These are phyloP conservation scores for Ypsolopha scabrella DNA, from an alignment of 2,888 invertebrate species.

Conservation along the genomic window DNA sequence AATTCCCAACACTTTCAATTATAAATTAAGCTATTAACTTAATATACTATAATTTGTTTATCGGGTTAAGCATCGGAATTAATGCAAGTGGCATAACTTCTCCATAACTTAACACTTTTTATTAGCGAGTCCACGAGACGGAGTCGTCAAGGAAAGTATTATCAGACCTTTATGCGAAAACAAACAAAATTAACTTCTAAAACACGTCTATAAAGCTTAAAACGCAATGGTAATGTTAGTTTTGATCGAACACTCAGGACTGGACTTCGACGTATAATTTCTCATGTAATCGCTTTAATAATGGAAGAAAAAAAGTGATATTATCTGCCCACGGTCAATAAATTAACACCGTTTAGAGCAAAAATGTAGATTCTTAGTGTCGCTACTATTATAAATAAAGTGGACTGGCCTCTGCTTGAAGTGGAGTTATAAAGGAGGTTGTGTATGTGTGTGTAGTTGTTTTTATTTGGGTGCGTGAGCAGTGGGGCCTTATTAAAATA, in stretches of 20 bases:
- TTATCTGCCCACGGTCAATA: slow-evolving; percentile 71
- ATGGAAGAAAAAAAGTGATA: slow-evolving; percentile 68
- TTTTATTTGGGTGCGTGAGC: slow-evolving; percentile 69
- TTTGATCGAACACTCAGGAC: slow-evolving; percentile 41
- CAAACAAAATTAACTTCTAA: slow-evolving; percentile 25
- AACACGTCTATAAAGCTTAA: slow-evolving; percentile 18
- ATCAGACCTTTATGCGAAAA: slow-evolving; percentile 21
- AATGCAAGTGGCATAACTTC: slow-evolving; percentile 68
- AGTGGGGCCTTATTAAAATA: slow-evolving; percentile 69
- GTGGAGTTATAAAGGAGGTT: slow-evolving; percentile 40
- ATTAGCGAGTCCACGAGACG: slow-evolving; percentile 64
- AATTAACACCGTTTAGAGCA: slow-evolving; percentile 71
- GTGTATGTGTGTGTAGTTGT: slow-evolving; percentile 33
- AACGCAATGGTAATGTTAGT: slow-evolving; percentile 14
- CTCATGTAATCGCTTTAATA: slow-evolving; percentile 70
- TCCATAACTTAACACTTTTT: slow-evolving; percentile 68
- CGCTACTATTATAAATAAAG: slow-evolving; percentile 68
- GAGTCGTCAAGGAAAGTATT: slow-evolving; percentile 60
- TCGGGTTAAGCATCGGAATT: slow-evolving; percentile 69
- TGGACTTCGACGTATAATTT: slow-evolving; percentile 65
- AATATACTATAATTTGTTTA: slow-evolving; percentile 69
- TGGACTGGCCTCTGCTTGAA: slow-evolving; percentile 29
- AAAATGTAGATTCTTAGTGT: slow-evolving; percentile 69
- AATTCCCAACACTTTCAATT: slow-evolving; percentile 61
- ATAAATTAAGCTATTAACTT: slow-evolving; percentile 70